phyloP scores from a whole-genome alignment of 2,888 invertebrate species.

The Drosophila diplacantha region DNA sequence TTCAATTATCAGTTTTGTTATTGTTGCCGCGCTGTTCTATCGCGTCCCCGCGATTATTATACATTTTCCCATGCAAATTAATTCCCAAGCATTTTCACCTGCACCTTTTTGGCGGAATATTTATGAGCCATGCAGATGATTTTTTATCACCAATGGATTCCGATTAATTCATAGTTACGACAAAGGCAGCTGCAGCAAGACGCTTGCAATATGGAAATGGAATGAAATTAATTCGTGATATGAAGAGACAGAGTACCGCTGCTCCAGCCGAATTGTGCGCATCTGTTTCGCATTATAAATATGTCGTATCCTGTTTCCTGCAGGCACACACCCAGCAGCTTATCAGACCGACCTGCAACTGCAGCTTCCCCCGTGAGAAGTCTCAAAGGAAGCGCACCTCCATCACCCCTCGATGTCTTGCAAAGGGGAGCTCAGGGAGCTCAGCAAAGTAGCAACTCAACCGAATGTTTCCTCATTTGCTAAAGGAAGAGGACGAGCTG shows the following conservation, averaged over 20 bases:
- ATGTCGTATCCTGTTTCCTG: conserved; percentile 74
- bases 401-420: neutral
- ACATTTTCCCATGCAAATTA: conserved; percentile 32
- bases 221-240: conserved; percentile 41
- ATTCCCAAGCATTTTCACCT: conserved; percentile 13
- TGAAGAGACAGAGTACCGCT: conserved; percentile 16
- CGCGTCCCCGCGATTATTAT: conserved; percentile 17
- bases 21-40: conserved; percentile 25
- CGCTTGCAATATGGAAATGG: conserved; percentile 26
- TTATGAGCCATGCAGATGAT: conserved; percentile 24
- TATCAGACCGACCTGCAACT: conserved; percentile 45
- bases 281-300: conserved; percentile 72
- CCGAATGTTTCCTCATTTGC: conserved; percentile 30
- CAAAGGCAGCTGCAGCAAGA: conserved; percentile 43
- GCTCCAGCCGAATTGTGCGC: conserved; percentile 48
- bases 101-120: conserved; percentile 28
- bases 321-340: conserved; percentile 46
- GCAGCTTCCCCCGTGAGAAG: conserved; percentile 10
- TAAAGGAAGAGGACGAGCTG: neutral
- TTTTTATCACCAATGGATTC: conserved; percentile 23
- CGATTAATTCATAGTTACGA: conserved; percentile 47
- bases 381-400: conserved; percentile 32
- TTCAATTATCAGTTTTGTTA: conserved; percentile 54
- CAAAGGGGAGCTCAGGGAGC: conserved; percentile 7
- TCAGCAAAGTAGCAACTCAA: conserved; percentile 26